Conservation (phyloP, 2,888 invertebrate genomes). For the Heliconius cydno region DNA sequence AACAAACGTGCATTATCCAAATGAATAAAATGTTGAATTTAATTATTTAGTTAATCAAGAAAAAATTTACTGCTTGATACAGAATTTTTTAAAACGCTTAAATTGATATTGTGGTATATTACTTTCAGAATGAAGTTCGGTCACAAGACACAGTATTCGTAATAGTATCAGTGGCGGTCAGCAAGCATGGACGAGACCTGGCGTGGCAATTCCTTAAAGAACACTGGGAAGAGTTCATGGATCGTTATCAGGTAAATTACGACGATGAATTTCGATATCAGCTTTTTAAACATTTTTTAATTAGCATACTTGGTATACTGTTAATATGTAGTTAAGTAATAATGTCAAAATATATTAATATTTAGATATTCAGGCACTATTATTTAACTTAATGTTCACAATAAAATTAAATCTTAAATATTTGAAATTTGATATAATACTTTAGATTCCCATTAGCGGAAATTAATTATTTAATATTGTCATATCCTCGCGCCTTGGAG, state of each 20-base stretch:
- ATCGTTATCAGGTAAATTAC: conserved; percentile 87
- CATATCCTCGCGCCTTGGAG: too few relatives aligned
- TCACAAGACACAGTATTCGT: conserved; percentile 96
- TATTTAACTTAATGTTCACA: too few relatives aligned
- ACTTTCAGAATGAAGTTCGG: conserved; percentile 91
- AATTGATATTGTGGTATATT: background rate
- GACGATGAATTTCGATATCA: background rate
- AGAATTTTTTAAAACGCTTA: background rate
- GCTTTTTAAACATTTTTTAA: background rate
- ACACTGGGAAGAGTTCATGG: conserved; percentile 89
- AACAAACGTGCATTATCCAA: too few relatives aligned
- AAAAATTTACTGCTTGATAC: background rate
- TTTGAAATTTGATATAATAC: background rate
- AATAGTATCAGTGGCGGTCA: conserved; percentile 92
- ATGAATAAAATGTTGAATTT: too few relatives aligned
- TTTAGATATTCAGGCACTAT: too few relatives aligned
- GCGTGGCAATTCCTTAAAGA: conserved; percentile 96
- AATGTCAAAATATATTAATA: too few relatives aligned
- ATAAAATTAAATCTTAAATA: background rate
- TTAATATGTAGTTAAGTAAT: background rate
- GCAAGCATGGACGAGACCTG: conserved; percentile 91
- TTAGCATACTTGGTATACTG: background rate
- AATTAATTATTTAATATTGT: too few relatives aligned
- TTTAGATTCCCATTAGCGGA: background rate
- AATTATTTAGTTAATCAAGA: too few relatives aligned